These are phyloP conservation scores for Tryphoninae sp. DNA, from an alignment of 2,888 invertebrate species.

Conservation along the genomic window DNA sequence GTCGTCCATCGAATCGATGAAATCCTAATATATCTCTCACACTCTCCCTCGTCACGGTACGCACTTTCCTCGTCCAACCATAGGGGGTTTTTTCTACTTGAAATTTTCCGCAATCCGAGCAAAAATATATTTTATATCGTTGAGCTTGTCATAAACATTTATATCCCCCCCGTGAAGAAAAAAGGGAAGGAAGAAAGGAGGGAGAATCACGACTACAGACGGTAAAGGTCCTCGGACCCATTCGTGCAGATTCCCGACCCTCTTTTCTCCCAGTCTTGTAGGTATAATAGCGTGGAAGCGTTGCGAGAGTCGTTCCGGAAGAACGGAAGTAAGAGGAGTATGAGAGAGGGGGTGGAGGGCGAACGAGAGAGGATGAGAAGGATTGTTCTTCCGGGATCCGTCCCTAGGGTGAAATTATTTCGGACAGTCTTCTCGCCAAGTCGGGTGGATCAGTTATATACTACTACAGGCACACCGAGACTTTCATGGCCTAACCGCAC, in stretches of 20 bases:
- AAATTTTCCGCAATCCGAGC: no score
- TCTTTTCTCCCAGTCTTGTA: constrained; percentile 19
- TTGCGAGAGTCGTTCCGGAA: constrained; percentile 44
- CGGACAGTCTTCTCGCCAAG: constrained; percentile 51
- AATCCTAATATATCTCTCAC: no score
- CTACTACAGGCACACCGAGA: neutral
- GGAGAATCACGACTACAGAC: neutral
- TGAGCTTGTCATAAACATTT: no score
- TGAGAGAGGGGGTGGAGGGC: neutral
- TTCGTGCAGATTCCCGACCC: constrained; percentile 41
- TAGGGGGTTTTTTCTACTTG: no score
- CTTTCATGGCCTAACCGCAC: constrained; percentile 17
- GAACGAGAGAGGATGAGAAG: constrained; percentile 36
- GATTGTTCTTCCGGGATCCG: constrained; percentile 62
- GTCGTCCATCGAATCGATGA: no score
- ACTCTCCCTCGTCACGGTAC: no score
- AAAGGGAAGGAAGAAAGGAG: neutral
- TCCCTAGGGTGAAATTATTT: constrained; percentile 66
- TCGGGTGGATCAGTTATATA: constrained; percentile 15
- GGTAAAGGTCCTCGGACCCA: neutral
- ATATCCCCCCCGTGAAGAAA: no score
- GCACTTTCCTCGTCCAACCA: no score
- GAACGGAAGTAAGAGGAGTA: constrained; percentile 43
- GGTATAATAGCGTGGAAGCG: constrained; percentile 31
- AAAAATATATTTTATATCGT: no score